Conservation (phyloP, 2,797 vertebrate genomes). For the Eulemur albifrons region DNA sequence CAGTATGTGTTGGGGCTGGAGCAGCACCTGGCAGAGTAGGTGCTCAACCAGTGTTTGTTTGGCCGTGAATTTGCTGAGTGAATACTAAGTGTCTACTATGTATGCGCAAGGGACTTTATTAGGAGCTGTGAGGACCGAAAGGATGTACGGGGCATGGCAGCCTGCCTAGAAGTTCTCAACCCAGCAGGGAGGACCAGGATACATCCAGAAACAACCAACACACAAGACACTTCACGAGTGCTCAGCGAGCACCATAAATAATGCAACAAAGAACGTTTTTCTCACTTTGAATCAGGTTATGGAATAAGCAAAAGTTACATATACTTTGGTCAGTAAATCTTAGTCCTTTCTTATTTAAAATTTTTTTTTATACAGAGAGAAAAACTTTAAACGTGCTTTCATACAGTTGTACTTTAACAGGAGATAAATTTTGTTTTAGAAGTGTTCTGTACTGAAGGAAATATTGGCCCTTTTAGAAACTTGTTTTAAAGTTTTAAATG, state of each 20-base stretch:
- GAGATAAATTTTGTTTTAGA: background rate
- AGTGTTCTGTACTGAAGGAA: background rate
- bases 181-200: background rate
- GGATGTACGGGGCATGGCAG: background rate
- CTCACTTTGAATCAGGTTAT: background rate
- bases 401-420: background rate
- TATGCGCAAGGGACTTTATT: background rate
- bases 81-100: no score
- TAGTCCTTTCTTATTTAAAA: background rate
- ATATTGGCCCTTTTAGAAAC: background rate
- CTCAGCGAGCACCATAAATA: background rate
- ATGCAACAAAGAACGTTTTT: background rate
- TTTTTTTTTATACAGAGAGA: background rate
- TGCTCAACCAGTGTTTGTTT: no score
- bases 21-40: no score
- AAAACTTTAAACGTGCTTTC: background rate
- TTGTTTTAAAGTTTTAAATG: background rate
- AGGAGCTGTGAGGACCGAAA: background rate
- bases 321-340: background rate
- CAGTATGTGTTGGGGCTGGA: background rate
- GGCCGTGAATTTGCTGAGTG: no score
- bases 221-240: background rate
- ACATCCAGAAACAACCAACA: background rate
- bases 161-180: background rate
- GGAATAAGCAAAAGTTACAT: background rate